These are phyloP conservation scores for Oxyruncus cristatus DNA, from an alignment of 2,113 vertebrate genomes.

Conservation along the genomic window DNA sequence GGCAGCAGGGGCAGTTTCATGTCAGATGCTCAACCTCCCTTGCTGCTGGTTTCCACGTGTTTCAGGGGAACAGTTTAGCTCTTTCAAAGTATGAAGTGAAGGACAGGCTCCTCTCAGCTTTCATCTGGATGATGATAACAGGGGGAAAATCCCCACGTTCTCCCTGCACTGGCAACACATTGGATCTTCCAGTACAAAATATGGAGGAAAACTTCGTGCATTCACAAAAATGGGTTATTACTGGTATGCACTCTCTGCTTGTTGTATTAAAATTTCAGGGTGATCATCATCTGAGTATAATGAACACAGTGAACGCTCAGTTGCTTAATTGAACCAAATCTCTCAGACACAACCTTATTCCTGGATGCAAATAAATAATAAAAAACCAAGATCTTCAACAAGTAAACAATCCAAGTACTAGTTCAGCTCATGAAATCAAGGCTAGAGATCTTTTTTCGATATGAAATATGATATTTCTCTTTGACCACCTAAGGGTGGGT, in stretches of 20 bases:
- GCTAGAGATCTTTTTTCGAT: neutral
- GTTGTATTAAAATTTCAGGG: neutral
- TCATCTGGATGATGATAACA: fast-evolving
- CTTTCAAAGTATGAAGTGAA: neutral
- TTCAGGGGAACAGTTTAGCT: neutral
- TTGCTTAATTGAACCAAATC: neutral
- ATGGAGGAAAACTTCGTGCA: neutral
- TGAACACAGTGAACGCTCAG: neutral
- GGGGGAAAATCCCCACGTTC: fast-evolving
- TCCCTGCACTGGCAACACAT: neutral
- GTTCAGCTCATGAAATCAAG: neutral
- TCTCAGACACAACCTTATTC: neutral
- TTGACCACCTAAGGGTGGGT: neutral
- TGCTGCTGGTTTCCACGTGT: neutral
- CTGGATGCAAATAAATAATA: neutral
- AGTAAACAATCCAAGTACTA: neutral
- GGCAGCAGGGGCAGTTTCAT: neutral
- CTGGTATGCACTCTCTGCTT: neutral
- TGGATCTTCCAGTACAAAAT: neutral
- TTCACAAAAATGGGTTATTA: neutral
- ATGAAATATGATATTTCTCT: neutral
- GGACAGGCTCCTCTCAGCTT: neutral
- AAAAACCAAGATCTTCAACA: neutral
- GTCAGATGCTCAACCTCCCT: fast-evolving
- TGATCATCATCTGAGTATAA: neutral